phyloP scores from a whole-genome alignment of 2,888 invertebrate species.

The Latrodectus elegans region DNA sequence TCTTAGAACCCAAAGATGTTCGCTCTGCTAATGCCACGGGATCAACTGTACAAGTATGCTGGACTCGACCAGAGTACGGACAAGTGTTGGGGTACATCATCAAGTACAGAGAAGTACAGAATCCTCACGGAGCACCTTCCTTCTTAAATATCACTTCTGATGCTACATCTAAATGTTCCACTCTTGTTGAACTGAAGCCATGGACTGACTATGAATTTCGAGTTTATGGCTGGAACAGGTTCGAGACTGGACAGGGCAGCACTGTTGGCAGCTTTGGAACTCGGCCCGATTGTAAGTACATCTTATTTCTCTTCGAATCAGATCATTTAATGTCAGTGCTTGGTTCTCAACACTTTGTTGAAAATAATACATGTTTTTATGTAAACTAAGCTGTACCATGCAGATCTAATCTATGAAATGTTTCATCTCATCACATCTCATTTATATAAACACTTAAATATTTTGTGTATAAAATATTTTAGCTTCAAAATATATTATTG shows the following conservation, averaged over 20 bases:
- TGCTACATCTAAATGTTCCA: conserved; percentile 62
- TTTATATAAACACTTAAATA: too few species aligned
- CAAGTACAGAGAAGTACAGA: conserved; percentile 61
- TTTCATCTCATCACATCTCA: too few species aligned
- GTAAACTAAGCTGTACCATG: too few species aligned
- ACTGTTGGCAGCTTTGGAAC: conserved; percentile 68
- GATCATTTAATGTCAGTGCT: not conserved
- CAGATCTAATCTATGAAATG: too few species aligned
- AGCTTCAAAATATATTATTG: too few species aligned
- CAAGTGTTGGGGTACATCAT: conserved; percentile 66
- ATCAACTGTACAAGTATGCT: conserved; percentile 63
- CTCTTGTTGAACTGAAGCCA: conserved; percentile 62
- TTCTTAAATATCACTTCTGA: conserved; percentile 62
- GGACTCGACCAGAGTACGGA: conserved; percentile 59
- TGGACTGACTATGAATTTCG: conserved; percentile 70
- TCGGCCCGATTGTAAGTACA: conserved; percentile 64
- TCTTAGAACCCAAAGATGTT: conserved; percentile 65
- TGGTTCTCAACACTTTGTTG: not conserved
- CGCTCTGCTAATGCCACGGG: conserved; percentile 59
- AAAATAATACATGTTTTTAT: too few species aligned
- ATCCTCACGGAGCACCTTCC: conserved; percentile 55
- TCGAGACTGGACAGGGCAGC: conserved; percentile 69
- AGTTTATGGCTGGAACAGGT: conserved; percentile 69
- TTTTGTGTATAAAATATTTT: too few species aligned
- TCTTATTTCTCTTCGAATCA: not conserved